Percentiles rank a stretch among this genome's conserved stretches.
phyloP scores from a whole-genome alignment of 2,113 vertebrate species.

The Crypturellus undulatus region DNA sequence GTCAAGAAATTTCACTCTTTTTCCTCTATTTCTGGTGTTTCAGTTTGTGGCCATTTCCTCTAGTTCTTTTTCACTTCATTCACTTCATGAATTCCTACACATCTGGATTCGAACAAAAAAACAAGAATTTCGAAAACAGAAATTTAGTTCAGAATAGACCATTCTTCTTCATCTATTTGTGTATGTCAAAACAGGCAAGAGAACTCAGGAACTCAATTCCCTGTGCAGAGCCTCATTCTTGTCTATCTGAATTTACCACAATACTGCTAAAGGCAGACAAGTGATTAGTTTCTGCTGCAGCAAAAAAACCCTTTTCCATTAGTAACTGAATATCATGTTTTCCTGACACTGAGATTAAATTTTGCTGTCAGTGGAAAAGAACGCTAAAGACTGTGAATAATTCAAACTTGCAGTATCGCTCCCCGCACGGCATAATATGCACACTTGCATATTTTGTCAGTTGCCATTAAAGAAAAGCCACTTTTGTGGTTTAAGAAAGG shows the following conservation, averaged over 20 bases:
- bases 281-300: background rate
- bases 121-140: background rate
- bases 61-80: background rate
- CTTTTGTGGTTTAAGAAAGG: background rate
- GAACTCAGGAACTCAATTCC: background rate
- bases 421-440: background rate
- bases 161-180: background rate
- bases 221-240: background rate
- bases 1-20: no score
- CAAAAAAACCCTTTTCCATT: background rate
- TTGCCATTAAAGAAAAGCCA: background rate
- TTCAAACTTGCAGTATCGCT: background rate
- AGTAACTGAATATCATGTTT: background rate
- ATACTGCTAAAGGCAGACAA: background rate
- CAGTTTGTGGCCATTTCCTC: no score
- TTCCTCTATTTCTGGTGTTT: no score
- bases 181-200: background rate
- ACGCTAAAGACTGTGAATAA: background rate
- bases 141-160: background rate
- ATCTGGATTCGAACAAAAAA: background rate
- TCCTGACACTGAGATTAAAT: conserved; percentile 9
- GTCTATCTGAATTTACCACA: background rate
- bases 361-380: background rate
- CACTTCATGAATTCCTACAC: background rate
- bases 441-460: background rate